Conservation (phyloP, 1,140 invertebrate genomes). For the Polyergus mexicanus region DNA sequence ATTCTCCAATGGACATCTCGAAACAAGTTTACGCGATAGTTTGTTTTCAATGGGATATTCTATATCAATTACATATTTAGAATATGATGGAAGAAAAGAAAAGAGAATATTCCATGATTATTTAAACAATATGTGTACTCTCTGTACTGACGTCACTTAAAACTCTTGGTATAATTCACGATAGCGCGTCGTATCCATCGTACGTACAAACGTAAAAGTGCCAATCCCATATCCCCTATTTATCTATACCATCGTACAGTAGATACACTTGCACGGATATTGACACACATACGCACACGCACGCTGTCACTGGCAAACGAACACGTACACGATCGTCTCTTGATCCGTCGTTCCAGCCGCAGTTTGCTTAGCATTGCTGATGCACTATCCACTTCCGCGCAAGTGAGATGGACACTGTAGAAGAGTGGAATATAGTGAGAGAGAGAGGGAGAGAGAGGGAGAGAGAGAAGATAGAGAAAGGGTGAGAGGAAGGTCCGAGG, state of each 20-base stretch:
- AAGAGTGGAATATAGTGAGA: conserved; percentile 45
- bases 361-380: conserved; percentile 86
- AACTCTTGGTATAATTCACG: background rate
- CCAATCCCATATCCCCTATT: conserved; percentile 37
- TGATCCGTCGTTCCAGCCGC: conserved; percentile 67
- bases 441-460: background rate
- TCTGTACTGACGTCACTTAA: conserved; percentile 3
- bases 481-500: conserved; percentile 30
- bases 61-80: background rate
- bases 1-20: background rate
- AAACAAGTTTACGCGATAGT: background rate
- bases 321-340: conserved; percentile 70
- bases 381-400: conserved; percentile 80
- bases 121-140: background rate
- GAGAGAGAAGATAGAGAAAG: background rate
- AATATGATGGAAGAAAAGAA: background rate
- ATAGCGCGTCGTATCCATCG: conserved; percentile 42
- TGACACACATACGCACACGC: conserved; percentile 55
- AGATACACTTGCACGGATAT: conserved; percentile 43
- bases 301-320: conserved; percentile 35
- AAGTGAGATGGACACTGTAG: conserved; percentile 51
- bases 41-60: background rate
- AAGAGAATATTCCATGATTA: no score
- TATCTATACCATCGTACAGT: conserved; percentile 47
- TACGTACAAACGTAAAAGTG: conserved; percentile 50